Conservation (phyloP, 2,797 vertebrate species). For the Champsocephalus esox region DNA sequence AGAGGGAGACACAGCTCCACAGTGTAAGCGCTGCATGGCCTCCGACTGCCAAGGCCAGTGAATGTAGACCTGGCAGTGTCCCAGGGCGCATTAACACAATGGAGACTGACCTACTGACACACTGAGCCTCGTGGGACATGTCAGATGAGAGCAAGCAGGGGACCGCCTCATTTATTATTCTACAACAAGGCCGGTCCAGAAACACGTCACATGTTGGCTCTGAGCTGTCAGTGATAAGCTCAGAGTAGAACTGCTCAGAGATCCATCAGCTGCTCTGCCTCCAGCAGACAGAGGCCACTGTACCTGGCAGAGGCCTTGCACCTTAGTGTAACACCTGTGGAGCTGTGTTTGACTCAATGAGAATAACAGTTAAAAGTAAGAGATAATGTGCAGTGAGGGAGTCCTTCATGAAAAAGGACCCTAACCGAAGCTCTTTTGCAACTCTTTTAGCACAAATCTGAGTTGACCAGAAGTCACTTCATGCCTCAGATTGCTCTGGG, state of each 20-base stretch:
- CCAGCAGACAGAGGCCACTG: background rate
- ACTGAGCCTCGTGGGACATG: background rate
- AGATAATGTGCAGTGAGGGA: too few species aligned
- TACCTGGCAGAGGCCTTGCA: background rate
- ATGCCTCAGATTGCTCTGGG: too few species aligned
- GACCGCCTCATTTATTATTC: too few species aligned
- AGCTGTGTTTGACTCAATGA: too few species aligned
- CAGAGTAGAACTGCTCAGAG: background rate
- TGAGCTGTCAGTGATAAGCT: background rate
- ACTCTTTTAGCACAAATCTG: too few species aligned
- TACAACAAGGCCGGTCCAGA: background rate
- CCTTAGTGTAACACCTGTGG: too few species aligned
- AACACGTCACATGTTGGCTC: background rate
- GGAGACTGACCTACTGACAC: background rate
- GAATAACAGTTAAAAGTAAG: too few species aligned
- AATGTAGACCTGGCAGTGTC: background rate
- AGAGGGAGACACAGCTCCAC: slow-evolving; percentile 59
- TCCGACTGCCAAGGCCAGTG: background rate
- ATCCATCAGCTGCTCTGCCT: slow-evolving; percentile 2
- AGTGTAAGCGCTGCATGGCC: background rate
- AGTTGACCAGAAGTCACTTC: too few species aligned
- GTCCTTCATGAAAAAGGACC: too few species aligned
- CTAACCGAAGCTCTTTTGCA: too few species aligned
- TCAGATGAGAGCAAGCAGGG: background rate
- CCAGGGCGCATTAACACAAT: background rate